A percentile compares a stretch with the other conserved stretches of the same genome.
Conservation (phyloP, 2,888 invertebrate genomes). For the Tromatobia lineatoria region DNA sequence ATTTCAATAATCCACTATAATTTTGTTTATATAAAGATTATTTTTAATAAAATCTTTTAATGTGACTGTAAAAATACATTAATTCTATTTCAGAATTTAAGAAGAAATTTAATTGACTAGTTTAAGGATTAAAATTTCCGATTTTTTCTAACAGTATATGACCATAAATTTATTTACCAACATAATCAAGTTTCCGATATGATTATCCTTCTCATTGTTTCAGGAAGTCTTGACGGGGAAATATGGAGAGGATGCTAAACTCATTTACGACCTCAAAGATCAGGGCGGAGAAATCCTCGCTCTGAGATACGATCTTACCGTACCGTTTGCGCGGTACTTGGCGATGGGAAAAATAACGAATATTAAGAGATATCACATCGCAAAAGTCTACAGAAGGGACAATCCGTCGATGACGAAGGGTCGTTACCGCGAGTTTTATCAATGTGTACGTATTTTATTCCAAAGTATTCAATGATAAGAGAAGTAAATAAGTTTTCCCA, state of each 20-base stretch:
- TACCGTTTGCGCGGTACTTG: conserved; percentile 98
- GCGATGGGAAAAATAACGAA: conserved; percentile 98
- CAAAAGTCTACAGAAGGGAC: conserved; percentile 99
- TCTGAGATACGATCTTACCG: conserved; percentile 98
- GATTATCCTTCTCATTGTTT: conserved; percentile 26
- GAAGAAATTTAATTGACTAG: no score
- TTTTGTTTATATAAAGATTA: no score
- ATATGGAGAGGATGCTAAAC: conserved; percentile 99
- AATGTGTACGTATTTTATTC: conserved; percentile 93
- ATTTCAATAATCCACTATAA: no score
- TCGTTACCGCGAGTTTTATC: conserved; percentile 99
- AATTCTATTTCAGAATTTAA: no score
- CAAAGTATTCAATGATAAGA: not conserved
- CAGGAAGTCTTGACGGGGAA: conserved; percentile 99
- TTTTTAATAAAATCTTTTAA: no score
- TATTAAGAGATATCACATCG: conserved; percentile 99
- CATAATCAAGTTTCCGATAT: not conserved
- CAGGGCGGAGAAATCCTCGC: conserved; percentile 99
- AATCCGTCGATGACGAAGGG: conserved; percentile 99
- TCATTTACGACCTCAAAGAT: conserved; percentile 99
- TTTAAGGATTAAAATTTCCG: no score
- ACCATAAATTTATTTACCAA: no score
- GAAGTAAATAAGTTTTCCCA: no score
- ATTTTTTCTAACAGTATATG: no score
- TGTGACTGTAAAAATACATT: no score